Evolutionary conservation across 2,888 invertebrate species (phyloP).

Genomic region (Diarsia rubi): DNA sequence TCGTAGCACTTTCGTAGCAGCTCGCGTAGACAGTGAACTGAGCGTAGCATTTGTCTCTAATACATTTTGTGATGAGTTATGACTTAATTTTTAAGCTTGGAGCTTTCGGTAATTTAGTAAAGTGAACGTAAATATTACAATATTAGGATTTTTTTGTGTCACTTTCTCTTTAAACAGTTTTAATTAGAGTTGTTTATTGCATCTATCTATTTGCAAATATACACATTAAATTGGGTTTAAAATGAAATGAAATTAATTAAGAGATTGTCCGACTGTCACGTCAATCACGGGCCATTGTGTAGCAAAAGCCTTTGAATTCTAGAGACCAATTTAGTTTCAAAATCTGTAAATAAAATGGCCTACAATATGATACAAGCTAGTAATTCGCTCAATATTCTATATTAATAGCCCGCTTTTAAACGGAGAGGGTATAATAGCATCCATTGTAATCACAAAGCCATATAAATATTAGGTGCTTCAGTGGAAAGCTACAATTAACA

Average conservation of each 20-base stretch:
- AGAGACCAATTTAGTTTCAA: slow-evolving; percentile 15
- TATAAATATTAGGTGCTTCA: slow-evolving; percentile 58
- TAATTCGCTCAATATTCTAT: slow-evolving; percentile 52
- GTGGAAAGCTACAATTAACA: slow-evolving; percentile 57
- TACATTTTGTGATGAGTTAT: slow-evolving; percentile 74
- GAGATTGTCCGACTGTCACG: not conserved
- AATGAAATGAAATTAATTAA: not conserved
- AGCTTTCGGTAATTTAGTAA: slow-evolving; percentile 56
- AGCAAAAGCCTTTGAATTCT: slow-evolving; percentile 13
- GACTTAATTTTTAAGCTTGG: slow-evolving; percentile 72
- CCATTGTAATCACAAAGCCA: slow-evolving; percentile 56
- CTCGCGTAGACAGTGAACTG: slow-evolving; percentile 64
- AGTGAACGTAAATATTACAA: slow-evolving; percentile 38
- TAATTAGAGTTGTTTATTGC: slow-evolving; percentile 9
- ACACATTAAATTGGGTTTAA: not conserved
- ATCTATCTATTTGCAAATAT: not conserved
- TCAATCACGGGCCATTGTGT: slow-evolving; percentile 14
- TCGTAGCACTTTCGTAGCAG: slow-evolving; percentile 69
- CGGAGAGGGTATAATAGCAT: slow-evolving; percentile 53
- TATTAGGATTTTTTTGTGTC: slow-evolving; percentile 23
- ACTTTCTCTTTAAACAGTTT: slow-evolving; percentile 24
- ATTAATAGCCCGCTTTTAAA: slow-evolving; percentile 59
- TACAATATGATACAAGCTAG: slow-evolving; percentile 11
- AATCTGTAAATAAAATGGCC: slow-evolving; percentile 3
- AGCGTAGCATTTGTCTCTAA: slow-evolving; percentile 75